Conservation (phyloP, 1,140 invertebrate genomes). For the Microplitis mediator region DNA sequence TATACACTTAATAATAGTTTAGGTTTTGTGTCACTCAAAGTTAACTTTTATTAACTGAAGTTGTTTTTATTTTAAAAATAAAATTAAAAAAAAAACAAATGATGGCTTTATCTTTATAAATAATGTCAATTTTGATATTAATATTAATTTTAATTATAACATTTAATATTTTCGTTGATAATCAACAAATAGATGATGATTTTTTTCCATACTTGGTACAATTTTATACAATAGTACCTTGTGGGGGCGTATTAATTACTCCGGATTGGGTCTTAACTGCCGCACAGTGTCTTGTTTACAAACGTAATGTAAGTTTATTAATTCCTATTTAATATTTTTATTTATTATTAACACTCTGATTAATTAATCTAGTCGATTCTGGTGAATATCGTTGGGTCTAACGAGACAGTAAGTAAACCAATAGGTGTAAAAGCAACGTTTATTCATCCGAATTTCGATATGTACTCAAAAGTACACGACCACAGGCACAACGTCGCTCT, state of each 20-base stretch:
- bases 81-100: background rate
- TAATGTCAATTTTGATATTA: conserved; percentile 2
- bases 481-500: conserved; percentile 38
- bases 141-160: background rate
- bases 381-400: conserved; percentile 34
- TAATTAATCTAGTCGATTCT: conserved; percentile 35
- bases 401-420: conserved; percentile 32
- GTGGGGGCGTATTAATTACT: conserved; percentile 40
- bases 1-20: too few species aligned
- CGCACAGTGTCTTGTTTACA: conserved; percentile 41
- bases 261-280: conserved; percentile 42
- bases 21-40: too few species aligned
- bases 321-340: background rate
- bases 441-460: conserved; percentile 36
- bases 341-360: background rate
- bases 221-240: conserved; percentile 42
- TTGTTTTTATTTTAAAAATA: too few species aligned
- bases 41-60: too few species aligned
- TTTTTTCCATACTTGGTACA: conserved; percentile 43
- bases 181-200: conserved; percentile 21
- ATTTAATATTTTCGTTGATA: background rate
- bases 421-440: conserved; percentile 39
- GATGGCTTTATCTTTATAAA: background rate
- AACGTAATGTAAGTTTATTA: conserved; percentile 37
- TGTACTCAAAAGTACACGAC: conserved; percentile 32